Percentiles rank a stretch among this genome's conserved stretches.
Evolutionary conservation across 1,140 invertebrate species (phyloP).

Genomic region (Drosophila guanche): DNA sequence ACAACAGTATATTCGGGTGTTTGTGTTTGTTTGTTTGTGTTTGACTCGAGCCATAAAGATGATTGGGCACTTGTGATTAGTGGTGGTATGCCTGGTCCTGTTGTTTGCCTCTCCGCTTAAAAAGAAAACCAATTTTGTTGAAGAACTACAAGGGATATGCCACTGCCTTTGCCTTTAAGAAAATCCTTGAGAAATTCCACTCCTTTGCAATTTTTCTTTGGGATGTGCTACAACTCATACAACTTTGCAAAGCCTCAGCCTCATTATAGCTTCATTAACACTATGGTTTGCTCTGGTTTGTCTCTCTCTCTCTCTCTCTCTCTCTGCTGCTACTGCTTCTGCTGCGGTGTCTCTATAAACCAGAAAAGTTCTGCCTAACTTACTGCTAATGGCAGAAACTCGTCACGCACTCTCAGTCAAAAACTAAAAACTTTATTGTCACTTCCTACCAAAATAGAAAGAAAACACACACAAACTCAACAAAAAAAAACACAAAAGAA

Average conservation of each 20-base stretch:
- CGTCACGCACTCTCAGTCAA: constrained; percentile 37
- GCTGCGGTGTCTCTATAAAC: constrained; percentile 17
- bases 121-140: constrained; percentile 55
- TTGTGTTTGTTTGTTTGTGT: constrained; percentile 41
- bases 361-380: constrained; percentile 38
- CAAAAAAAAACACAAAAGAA: constrained; percentile 3
- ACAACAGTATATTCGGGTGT: background rate
- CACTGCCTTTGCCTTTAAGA: background rate
- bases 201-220: background rate
- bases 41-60: constrained; percentile 60
- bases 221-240: constrained; percentile 27
- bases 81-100: constrained; percentile 29
- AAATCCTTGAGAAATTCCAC: constrained; percentile 17
- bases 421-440: constrained; percentile 67
- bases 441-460: constrained; percentile 30
- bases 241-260: constrained; percentile 26
- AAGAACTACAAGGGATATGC: constrained; percentile 5
- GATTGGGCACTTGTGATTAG: constrained; percentile 69
- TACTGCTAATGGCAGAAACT: constrained; percentile 66
- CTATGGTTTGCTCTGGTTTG: constrained; percentile 9
- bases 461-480: constrained; percentile 10
- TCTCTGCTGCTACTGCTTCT: background rate
- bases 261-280: constrained; percentile 65
- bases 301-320: background rate
- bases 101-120: constrained; percentile 12